These are phyloP conservation scores for Cephalotes varians DNA, from an alignment of 2,888 invertebrate species.

Conservation along the genomic window DNA sequence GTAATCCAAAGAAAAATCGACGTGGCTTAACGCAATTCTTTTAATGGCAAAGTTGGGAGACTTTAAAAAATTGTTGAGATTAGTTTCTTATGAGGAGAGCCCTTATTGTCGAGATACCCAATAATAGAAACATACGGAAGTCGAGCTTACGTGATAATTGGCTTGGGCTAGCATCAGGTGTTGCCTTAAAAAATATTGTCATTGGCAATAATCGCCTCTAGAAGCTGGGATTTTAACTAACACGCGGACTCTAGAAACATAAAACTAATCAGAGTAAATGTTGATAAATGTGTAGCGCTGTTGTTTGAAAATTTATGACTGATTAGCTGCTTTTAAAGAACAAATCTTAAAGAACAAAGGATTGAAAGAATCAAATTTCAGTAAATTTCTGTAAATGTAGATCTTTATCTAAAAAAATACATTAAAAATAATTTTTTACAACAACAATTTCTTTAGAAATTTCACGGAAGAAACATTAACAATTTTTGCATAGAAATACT, in stretches of 20 bases:
- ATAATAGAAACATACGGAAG: neutral
- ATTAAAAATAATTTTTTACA: neutral
- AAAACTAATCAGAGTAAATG: neutral
- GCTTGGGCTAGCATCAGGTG: constrained; percentile 38
- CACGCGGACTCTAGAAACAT: neutral
- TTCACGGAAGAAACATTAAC: neutral
- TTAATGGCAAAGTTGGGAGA: neutral
- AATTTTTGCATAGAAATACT: neutral
- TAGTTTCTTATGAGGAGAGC: neutral
- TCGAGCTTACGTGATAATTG: constrained; percentile 28
- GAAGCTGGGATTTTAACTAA: neutral
- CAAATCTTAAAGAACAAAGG: no score
- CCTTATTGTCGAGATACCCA: neutral
- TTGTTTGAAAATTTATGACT: neutral
- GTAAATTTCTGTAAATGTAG: neutral
- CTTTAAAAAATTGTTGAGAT: neutral
- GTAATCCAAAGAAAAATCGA: neutral
- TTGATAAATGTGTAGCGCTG: neutral
- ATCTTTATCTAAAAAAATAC: neutral
- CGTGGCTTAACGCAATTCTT: neutral
- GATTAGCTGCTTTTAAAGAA: neutral
- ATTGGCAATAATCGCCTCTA: constrained; percentile 11
- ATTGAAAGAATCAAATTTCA: no score
- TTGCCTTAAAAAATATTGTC: constrained; percentile 46
- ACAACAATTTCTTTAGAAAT: neutral